Conservation (phyloP, 2,113 vertebrate genomes). For the Indicator indicator region DNA sequence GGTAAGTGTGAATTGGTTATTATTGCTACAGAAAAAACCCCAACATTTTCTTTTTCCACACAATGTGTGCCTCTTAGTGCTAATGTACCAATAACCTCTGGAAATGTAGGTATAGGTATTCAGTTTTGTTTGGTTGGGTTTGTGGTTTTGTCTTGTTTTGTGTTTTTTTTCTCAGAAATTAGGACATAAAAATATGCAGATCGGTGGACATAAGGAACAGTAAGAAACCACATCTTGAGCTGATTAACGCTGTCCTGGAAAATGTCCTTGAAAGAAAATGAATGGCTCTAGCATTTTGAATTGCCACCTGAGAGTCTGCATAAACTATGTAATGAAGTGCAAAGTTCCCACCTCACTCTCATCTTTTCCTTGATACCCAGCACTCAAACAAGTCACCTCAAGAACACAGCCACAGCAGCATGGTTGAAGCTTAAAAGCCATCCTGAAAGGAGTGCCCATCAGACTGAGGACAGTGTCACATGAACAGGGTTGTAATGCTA, state of each 20-base stretch:
- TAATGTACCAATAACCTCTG: background rate
- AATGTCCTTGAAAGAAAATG: slow-evolving; percentile 25
- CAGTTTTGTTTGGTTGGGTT: background rate
- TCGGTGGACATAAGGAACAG: background rate
- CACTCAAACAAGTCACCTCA: background rate
- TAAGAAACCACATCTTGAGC: background rate
- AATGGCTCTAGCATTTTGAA: background rate
- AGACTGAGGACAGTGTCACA: background rate
- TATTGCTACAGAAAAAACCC: background rate
- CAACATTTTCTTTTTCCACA: background rate
- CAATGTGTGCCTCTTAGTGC: background rate
- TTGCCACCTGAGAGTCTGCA: background rate
- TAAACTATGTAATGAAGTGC: background rate
- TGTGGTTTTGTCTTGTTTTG: too few relatives aligned
- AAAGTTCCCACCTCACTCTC: background rate
- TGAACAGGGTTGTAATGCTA: background rate
- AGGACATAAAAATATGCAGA: slow-evolving; percentile 1
- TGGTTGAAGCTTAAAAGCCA: background rate
- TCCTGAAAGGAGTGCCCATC: background rate
- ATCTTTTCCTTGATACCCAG: background rate
- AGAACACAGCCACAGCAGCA: background rate
- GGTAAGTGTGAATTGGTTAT: background rate
- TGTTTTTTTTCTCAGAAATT: background rate
- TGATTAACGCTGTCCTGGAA: slow-evolving; percentile 23
- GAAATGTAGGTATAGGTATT: background rate